phyloP scores from a whole-genome alignment of 2,888 invertebrate species.

The Dorcus parallelipipedus region DNA sequence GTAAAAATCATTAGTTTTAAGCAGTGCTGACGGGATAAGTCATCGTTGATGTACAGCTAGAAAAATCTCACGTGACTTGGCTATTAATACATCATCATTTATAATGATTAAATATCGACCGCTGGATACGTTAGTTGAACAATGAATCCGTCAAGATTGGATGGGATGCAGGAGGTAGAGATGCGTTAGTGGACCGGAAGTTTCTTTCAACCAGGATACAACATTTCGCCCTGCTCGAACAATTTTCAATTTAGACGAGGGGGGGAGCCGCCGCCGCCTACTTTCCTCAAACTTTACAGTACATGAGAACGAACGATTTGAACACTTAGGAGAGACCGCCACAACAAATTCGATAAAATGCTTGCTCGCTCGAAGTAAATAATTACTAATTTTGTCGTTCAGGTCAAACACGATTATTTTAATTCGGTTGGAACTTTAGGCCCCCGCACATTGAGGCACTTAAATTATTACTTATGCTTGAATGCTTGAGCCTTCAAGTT shows the following conservation, averaged over 20 bases:
- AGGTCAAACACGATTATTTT: too few species aligned
- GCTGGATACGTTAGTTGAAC: slow-evolving; percentile 22
- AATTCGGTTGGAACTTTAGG: too few species aligned
- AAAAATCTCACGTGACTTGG: neutral
- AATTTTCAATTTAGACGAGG: slow-evolving; percentile 12
- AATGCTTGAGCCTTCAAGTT: neutral
- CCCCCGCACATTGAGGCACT: slow-evolving; percentile 2
- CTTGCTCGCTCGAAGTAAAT: too few species aligned
- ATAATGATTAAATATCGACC: slow-evolving; percentile 19
- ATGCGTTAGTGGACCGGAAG: slow-evolving; percentile 24
- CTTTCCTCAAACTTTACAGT: neutral
- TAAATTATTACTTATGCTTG: slow-evolving; percentile 20
- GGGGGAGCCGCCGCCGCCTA: neutral
- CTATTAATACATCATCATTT: slow-evolving; percentile 19
- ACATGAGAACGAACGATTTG: slow-evolving; percentile 2
- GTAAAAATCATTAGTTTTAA: too few species aligned
- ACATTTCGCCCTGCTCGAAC: slow-evolving; percentile 22
- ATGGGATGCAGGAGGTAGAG: slow-evolving; percentile 22
- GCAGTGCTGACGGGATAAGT: too few species aligned
- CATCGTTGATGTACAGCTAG: too few species aligned
- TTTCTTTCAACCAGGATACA: slow-evolving; percentile 22
- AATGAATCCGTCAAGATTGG: slow-evolving; percentile 24
- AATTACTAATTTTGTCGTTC: too few species aligned
- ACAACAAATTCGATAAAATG: too few species aligned
- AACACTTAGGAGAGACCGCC: neutral